Evolutionary conservation across 1,140 invertebrate species (phyloP).

Genomic region (Drosophila grimshawi): DNA sequence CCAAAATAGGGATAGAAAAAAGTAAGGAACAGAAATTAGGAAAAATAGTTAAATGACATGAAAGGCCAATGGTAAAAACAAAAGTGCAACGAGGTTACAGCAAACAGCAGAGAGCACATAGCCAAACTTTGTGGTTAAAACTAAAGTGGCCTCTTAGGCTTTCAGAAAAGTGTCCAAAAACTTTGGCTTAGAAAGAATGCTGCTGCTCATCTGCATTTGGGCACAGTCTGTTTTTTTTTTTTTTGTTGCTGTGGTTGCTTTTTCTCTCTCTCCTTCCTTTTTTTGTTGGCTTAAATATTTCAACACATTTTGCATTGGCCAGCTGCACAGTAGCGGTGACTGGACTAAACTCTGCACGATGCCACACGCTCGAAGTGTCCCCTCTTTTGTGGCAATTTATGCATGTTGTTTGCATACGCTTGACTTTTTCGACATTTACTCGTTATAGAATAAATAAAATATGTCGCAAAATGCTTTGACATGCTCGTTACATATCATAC

Average conservation of each 20-base stretch:
- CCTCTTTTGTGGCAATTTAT: constrained; percentile 71
- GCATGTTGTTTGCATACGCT: constrained; percentile 74
- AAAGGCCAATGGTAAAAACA: constrained; percentile 66
- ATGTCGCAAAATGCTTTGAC: constrained; percentile 75
- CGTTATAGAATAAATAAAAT: constrained; percentile 75
- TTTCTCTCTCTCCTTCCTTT: neutral
- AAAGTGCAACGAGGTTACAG: constrained; percentile 73
- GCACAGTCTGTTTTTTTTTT: constrained; percentile 53
- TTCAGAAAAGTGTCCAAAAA: constrained; percentile 73
- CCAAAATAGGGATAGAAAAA: neutral
- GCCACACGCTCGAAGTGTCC: constrained; percentile 52
- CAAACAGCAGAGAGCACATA: constrained; percentile 9
- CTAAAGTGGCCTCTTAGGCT: constrained; percentile 80
- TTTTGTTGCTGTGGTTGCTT: constrained; percentile 30
- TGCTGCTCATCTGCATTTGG: constrained; percentile 79
- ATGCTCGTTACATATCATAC: constrained; percentile 64
- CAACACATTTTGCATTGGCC: constrained; percentile 74
- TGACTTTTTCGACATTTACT: constrained; percentile 74
- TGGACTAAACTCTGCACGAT: constrained; percentile 13
- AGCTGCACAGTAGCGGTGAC: constrained; percentile 38
- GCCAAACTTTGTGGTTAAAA: constrained; percentile 79
- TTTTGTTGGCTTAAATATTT: constrained; percentile 69
- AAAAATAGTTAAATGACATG: constrained; percentile 78
- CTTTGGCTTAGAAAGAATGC: constrained; percentile 69
- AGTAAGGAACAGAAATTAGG: constrained; percentile 18